A percentile compares a stretch with the other conserved stretches of the same genome.
phyloP scores from a whole-genome alignment of 2,797 vertebrate species.

The Momotus momota region DNA sequence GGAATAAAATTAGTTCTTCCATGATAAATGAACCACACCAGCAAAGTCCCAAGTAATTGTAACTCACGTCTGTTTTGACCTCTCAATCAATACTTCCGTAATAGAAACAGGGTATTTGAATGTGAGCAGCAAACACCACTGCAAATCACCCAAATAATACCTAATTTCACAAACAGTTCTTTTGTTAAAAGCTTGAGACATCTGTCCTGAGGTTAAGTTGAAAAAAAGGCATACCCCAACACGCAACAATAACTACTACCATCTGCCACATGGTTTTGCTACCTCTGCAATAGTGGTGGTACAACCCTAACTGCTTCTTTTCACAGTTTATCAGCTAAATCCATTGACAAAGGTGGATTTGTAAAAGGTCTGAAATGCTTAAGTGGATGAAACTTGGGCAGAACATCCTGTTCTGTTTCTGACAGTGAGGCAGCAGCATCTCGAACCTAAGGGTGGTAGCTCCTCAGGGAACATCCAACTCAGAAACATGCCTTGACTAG shows the following conservation, averaged over 20 bases:
- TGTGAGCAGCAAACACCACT: background rate
- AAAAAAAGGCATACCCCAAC: background rate
- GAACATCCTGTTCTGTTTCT: background rate
- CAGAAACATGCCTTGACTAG: background rate
- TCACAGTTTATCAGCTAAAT: background rate
- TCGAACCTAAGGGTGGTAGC: background rate
- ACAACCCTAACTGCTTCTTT: background rate
- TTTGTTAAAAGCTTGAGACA: background rate
- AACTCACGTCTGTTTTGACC: background rate
- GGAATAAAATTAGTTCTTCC: conserved; percentile 13
- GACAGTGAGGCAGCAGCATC: background rate
- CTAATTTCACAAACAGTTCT: background rate
- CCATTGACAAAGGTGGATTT: background rate
- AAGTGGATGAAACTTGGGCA: background rate
- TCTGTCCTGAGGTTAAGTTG: background rate
- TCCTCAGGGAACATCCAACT: background rate
- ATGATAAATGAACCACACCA: background rate
- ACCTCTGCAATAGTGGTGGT: background rate
- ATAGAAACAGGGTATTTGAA: background rate
- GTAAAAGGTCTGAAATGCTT: background rate
- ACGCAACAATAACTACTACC: background rate
- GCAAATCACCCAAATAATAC: background rate
- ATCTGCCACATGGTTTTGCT: background rate
- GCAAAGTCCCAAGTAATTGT: background rate
- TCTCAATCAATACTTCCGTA: background rate